Evolutionary conservation across 2,888 invertebrate species (phyloP).

Genomic region (Drosophila yooni): DNA sequence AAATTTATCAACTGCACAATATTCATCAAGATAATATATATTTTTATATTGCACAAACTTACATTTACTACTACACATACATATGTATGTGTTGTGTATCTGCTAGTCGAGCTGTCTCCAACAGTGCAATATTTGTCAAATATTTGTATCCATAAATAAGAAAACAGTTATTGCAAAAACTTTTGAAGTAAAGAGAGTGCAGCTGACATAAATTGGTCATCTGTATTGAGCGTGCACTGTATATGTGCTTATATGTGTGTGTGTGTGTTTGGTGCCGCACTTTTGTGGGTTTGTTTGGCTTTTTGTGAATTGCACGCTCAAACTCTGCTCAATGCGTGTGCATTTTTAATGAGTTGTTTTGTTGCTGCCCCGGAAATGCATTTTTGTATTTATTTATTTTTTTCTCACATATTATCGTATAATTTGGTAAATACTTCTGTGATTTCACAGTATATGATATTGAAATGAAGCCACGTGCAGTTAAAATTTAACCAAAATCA

Average conservation of each 20-base stretch:
- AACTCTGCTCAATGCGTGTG: slow-evolving; percentile 38
- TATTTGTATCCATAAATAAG: background rate
- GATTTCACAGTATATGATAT: slow-evolving; percentile 18
- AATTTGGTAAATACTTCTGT: slow-evolving; percentile 36
- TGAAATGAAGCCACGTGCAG: slow-evolving; percentile 27
- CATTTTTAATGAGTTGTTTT: slow-evolving; percentile 61
- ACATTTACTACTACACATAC: background rate
- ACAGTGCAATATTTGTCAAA: background rate
- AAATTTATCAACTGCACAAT: background rate
- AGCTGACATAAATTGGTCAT: background rate
- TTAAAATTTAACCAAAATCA: background rate
- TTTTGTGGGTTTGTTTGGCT: slow-evolving; percentile 46
- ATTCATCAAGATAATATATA: background rate
- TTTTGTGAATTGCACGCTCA: slow-evolving; percentile 42
- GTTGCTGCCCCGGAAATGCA: slow-evolving; percentile 27
- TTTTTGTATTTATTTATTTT: slow-evolving; percentile 44
- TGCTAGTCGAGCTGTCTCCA: background rate
- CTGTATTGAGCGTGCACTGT: background rate
- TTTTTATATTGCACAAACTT: background rate
- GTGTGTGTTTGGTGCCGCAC: slow-evolving; percentile 12
- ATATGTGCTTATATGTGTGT: background rate
- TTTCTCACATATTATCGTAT: background rate
- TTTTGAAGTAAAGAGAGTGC: background rate
- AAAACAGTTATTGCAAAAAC: background rate
- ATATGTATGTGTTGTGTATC: background rate